Evolutionary conservation across 2,113 vertebrate species (phyloP).

Genomic region (Uria aalge): DNA sequence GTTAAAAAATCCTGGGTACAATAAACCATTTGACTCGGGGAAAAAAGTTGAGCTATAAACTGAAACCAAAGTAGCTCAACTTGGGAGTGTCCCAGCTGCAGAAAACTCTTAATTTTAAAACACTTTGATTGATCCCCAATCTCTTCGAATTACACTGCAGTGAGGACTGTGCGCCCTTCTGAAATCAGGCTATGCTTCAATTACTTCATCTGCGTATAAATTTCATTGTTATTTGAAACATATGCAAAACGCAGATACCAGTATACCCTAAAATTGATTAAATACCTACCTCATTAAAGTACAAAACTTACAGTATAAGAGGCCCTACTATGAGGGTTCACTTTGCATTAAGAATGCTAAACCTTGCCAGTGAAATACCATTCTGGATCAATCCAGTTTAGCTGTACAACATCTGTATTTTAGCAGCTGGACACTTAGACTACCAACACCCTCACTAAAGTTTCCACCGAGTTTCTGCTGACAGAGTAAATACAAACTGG

Average conservation of each 20-base stretch:
- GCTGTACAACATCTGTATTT: slow-evolving; percentile 43
- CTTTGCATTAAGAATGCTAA: slow-evolving; percentile 59
- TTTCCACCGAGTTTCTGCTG: not conserved
- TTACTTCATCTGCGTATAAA: slow-evolving; percentile 76
- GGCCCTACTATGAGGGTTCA: slow-evolving; percentile 57
- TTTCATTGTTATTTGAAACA: slow-evolving; percentile 78
- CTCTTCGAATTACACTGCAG: slow-evolving; percentile 66
- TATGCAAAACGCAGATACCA: slow-evolving; percentile 70
- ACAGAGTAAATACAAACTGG: not conserved
- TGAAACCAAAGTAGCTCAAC: slow-evolving; percentile 63
- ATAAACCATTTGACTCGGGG: slow-evolving; percentile 51
- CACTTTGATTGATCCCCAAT: slow-evolving; percentile 72
- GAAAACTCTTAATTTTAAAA: slow-evolving; percentile 68
- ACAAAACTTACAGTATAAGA: slow-evolving; percentile 48
- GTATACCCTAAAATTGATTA: slow-evolving; percentile 70
- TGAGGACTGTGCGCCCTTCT: slow-evolving; percentile 51
- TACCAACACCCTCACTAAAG: not conserved
- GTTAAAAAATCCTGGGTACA: slow-evolving; percentile 50
- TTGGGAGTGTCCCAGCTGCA: slow-evolving; percentile 71
- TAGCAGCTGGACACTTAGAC: not conserved
- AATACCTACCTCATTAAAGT: slow-evolving; percentile 74
- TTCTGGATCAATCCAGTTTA: slow-evolving; percentile 31
- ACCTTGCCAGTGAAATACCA: slow-evolving; percentile 54
- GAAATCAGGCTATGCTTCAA: slow-evolving; percentile 68
- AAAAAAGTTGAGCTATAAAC: slow-evolving; percentile 54